Evolutionary conservation across 1,140 invertebrate genomes (phyloP), one percentile per base, ranked within the genome.

Genomic region (Megalopta genalis): DNA sequence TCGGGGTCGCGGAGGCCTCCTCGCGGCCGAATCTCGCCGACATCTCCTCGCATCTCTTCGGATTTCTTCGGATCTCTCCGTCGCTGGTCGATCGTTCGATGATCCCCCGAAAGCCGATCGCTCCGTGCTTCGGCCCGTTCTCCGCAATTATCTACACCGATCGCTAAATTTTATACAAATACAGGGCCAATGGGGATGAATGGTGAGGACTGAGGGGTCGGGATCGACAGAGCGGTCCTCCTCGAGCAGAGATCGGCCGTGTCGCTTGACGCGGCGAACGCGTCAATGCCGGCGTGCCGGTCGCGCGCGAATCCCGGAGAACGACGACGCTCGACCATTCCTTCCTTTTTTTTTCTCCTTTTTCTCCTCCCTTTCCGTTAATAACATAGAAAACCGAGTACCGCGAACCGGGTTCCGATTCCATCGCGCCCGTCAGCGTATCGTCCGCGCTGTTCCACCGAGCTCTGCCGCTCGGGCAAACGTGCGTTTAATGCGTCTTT

Each of bases 111-210:
- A 64, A 69, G 52, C 42, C 62, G 64, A 82, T 60, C 65, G 69
- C 52, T 60, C 78, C n/a, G 23, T 27, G 25, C n/a, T 76, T 64
- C 42, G 65, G 52, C 66, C 59, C 72, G 25, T 74, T 70, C 49
- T 57, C 42, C 63, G 77, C 77, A 89, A 88, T 90, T 91, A 91
- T 91, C 90, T 91, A 92, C 90, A 91, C 88, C 86, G 87, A 91
- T 89, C 80, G 87, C 87, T 90, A 90, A 85, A 82, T 79, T 91
- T 91, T 91, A 89, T 91, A 91, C 89, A 90, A 83, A 78, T 81
- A 83, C 62, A 72, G 39, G 70, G 12, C 14, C n/a, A 16, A n/a
- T 46, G 42, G 63, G 46, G 54, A 54, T 66, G 14, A 52, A 14
- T 21, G 49, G 49, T 3, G 42, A 46, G 42, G 42, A 8, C 9